A percentile compares a stretch with the other conserved stretches of the same genome.
Conservation (phyloP, 2,888 invertebrate genomes). For the Cyclophora punctaria region DNA sequence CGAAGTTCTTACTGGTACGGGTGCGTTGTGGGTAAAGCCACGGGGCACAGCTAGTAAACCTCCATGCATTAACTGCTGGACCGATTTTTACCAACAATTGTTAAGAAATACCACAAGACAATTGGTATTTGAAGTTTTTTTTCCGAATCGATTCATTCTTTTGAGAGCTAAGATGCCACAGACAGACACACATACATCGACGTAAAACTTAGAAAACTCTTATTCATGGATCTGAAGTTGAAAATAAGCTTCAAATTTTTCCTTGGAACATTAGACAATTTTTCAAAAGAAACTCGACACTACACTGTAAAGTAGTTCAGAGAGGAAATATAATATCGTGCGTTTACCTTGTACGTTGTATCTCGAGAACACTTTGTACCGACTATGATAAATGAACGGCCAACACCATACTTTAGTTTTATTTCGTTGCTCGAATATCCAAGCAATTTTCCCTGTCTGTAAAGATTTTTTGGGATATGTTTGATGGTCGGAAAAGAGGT, state of each 20-base stretch:
- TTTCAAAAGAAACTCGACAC: slow-evolving; percentile 8
- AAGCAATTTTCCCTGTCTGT: too few species aligned
- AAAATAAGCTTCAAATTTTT: slow-evolving; percentile 6
- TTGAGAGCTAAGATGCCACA: too few species aligned
- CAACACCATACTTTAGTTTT: slow-evolving; percentile 21
- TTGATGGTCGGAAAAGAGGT: background rate
- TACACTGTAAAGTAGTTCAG: slow-evolving; percentile 11
- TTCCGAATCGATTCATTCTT: too few species aligned
- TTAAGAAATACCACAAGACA: too few species aligned
- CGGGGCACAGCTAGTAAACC: too few species aligned
- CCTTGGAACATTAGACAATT: slow-evolving; percentile 5
- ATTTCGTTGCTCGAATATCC: slow-evolving; percentile 12
- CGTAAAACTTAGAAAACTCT: background rate
- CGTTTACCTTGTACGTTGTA: slow-evolving; percentile 29
- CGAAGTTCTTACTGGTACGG: too few species aligned
- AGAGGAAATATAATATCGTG: slow-evolving; percentile 28
- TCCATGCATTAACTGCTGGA: too few species aligned
- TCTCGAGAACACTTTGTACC: slow-evolving; percentile 28
- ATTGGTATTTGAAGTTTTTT: too few species aligned
- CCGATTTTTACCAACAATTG: too few species aligned
- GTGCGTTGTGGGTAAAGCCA: too few species aligned
- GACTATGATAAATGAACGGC: slow-evolving; percentile 32
- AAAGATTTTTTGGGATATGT: background rate
- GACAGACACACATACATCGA: background rate
- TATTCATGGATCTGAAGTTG: too few species aligned